Percentiles rank a stretch among this genome's conserved stretches.
Evolutionary conservation across 2,888 invertebrate genomes (phyloP).

Genomic region (Tetragonula carbonaria): DNA sequence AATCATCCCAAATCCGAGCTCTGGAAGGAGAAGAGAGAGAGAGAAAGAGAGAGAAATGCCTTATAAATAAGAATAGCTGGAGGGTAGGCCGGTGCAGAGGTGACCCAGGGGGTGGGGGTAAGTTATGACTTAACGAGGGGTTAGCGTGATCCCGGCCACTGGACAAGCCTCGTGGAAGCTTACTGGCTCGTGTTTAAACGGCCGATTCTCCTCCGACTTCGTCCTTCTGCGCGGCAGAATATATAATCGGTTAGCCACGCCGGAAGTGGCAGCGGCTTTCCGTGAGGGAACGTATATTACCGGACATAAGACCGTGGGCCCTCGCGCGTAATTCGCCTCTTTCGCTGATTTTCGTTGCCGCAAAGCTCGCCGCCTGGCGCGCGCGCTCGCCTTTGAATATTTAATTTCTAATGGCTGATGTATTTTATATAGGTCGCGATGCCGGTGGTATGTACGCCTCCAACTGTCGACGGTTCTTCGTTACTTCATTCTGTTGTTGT

Average conservation of each 20-base stretch:
- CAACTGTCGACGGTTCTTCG: neutral
- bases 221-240: conserved; percentile 72
- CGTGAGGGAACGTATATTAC: conserved; percentile 67
- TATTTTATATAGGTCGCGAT: conserved; percentile 31
- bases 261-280: conserved; percentile 70
- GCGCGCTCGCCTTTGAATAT: conserved; percentile 15
- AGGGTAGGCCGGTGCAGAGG: conserved; percentile 22
- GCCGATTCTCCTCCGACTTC: conserved; percentile 78
- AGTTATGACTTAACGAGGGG: conserved; percentile 84
- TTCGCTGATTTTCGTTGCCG: conserved; percentile 26
- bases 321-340: neutral
- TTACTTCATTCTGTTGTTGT: neutral
- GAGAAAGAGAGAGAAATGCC: neutral
- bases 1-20: too few relatives aligned
- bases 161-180: conserved; percentile 79
- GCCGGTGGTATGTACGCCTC: neutral
- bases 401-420: conserved; percentile 26
- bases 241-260: conserved; percentile 74
- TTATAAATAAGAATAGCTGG: conserved; percentile 62
- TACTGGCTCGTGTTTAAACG: conserved; percentile 80
- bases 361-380: neutral
- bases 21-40: neutral
- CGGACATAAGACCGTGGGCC: conserved; percentile 16
- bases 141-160: conserved; percentile 80
- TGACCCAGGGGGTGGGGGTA: conserved; percentile 73